These are phyloP conservation scores for Orthonevra nobilis DNA, from an alignment of 2,888 invertebrate species.

Conservation along the genomic window DNA sequence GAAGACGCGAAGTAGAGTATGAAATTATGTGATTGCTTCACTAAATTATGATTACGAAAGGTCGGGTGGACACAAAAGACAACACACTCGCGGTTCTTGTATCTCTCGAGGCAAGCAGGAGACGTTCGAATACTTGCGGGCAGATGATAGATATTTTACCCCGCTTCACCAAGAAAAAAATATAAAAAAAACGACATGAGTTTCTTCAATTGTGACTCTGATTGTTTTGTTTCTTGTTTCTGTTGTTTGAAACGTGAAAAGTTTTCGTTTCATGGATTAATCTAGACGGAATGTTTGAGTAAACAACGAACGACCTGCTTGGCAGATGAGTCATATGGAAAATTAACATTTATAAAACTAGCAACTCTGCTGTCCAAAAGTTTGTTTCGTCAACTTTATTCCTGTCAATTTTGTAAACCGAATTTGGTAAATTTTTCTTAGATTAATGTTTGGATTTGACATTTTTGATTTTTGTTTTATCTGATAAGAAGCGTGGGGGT, in stretches of 20 bases:
- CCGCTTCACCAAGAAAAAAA: neutral
- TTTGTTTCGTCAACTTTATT: neutral
- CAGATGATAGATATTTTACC: neutral
- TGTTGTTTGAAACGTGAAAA: neutral
- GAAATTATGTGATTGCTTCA: conserved; percentile 70
- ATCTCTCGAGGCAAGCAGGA: conserved; percentile 1
- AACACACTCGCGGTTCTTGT: conserved; percentile 8
- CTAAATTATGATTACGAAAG: conserved; percentile 70
- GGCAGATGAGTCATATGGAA: neutral
- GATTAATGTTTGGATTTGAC: too few relatives aligned
- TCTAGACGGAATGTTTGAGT: neutral
- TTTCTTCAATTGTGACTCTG: too few relatives aligned
- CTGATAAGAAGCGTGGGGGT: too few relatives aligned
- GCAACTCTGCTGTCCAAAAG: neutral
- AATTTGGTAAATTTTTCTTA: too few relatives aligned
- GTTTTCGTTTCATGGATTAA: conserved; percentile 3
- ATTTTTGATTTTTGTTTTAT: too few relatives aligned
- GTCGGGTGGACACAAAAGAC: conserved; percentile 37
- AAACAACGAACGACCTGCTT: neutral
- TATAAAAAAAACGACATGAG: too few relatives aligned
- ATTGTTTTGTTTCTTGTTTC: neutral
- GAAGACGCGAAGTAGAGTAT: conserved; percentile 71
- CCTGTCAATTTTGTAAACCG: neutral
- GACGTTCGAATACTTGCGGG: too few relatives aligned
- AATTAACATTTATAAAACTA: neutral